Evolutionary conservation across 2,888 invertebrate species (phyloP), one percentile per base, ranked within the genome.

Genomic region (Ernsta delagoae): DNA sequence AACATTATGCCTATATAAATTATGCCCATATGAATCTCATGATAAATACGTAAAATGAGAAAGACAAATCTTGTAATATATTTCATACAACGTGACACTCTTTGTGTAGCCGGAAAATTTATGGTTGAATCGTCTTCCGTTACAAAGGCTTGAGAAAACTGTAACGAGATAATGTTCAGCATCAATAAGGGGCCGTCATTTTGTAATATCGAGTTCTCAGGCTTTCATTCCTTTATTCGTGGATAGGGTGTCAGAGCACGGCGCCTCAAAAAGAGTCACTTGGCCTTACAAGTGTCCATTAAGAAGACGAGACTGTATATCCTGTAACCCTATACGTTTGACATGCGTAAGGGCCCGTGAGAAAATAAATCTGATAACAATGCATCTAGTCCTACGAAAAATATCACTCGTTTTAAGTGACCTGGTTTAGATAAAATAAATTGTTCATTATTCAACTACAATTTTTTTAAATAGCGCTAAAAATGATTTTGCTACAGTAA

Each of bases 301-400:
- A 91, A 84, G 78, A 79, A 80, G 79, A 77, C 24, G 61, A 67
- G 82, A 83, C 82, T 85, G 87, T 87, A 73, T 86, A 84, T 81
- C 83, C 74, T 81, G 90, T 88, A 90, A 90, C 89, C 83, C 84
- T 88, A 90, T 90, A 89, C 84, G 86, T 90, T 88, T 90, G 88
- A 85, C 84, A 83, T 86, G 87, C 82, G 79, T 76, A 84, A 82
- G 80, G 79, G 67, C 63, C 43, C 65, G 80, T 83, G 83, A 80
- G 83, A 84, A 84, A 87, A 86, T 86, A 81, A 81, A 75, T 75
- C 77, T 79, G 80, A 86, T 85, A 74, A 74, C 34, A 34, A 56
- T 34, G 56, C 34, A 7, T 31, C 34, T 56, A 34, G 50, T 5
- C 2, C 24, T 53, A 53, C 9, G 16, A 24, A 24, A 24, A 53